phyloP scores from a whole-genome alignment of 2,797 vertebrate genomes.

The Serranus cabrilla region DNA sequence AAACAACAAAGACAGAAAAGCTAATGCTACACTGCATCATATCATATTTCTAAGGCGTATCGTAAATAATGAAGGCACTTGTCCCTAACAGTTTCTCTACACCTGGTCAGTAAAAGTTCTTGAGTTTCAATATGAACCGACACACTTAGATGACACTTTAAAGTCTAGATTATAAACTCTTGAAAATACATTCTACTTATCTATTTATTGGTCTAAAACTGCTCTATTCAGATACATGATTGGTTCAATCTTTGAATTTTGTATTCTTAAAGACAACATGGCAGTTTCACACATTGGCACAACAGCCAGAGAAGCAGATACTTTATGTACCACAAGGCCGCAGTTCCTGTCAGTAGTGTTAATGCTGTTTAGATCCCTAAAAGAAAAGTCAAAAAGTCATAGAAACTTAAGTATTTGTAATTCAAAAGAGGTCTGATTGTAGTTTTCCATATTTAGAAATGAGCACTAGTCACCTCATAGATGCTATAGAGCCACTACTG shows the following conservation, averaged over 20 bases:
- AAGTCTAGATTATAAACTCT: conserved; percentile 13
- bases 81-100: neutral
- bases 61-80: conserved; percentile 53
- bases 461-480: neutral
- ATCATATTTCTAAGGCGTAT: conserved; percentile 30
- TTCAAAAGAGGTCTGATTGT: neutral
- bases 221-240: neutral
- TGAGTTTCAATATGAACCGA: conserved; percentile 41
- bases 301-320: neutral
- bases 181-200: conserved; percentile 6
- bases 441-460: neutral
- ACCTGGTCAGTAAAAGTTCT: neutral
- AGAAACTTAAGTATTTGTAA: neutral
- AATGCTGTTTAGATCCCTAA: neutral
- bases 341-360: conserved; percentile 19
- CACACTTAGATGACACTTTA: neutral
- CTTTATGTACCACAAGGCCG: neutral
- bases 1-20: neutral
- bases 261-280: neutral
- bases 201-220: conserved; percentile 7
- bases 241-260: neutral
- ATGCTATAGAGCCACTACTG: neutral
- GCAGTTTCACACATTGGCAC: conserved; percentile 29
- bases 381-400: neutral
- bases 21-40: neutral